These are phyloP conservation scores for Lophius americanus DNA, from an alignment of 2,797 vertebrate species.

Conservation along the genomic window DNA sequence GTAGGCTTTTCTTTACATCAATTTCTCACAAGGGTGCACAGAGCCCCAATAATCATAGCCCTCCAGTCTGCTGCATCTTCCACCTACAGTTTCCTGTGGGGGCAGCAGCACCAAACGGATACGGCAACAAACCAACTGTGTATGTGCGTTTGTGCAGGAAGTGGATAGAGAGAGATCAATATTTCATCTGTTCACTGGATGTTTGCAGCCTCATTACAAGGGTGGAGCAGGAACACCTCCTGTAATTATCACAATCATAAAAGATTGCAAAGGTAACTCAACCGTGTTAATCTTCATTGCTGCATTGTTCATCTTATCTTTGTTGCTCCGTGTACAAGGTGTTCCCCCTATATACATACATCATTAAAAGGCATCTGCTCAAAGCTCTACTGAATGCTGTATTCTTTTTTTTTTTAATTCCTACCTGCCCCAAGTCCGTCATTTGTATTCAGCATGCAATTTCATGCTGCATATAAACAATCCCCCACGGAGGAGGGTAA, in stretches of 20 bases:
- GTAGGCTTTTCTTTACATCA: constrained; percentile 60
- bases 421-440: constrained; percentile 8
- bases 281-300: constrained; percentile 1
- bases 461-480: constrained; percentile 24
- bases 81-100: constrained; percentile 76
- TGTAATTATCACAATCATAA: constrained; percentile 5
- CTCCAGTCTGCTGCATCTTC: constrained; percentile 71
- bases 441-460: constrained; percentile 21
- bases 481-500: constrained; percentile 9
- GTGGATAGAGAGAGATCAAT: constrained; percentile 39
- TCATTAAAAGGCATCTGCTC: constrained; percentile 45
- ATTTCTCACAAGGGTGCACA: constrained; percentile 68
- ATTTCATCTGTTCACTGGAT: constrained; percentile 42
- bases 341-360: constrained; percentile 24
- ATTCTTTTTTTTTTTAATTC: constrained; percentile 15
- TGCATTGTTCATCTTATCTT: constrained; percentile 1
- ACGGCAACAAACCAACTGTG: constrained; percentile 50
- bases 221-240: constrained; percentile 1
- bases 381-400: constrained; percentile 18
- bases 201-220: constrained; percentile 26
- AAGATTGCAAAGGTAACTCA: neutral
- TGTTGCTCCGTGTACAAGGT: constrained; percentile 7
- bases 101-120: constrained; percentile 62
- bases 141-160: constrained; percentile 35
- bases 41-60: constrained; percentile 71